Percentiles rank a stretch among this genome's conserved stretches.
Evolutionary conservation across 2,113 vertebrate species (phyloP).

Genomic region (Actenoides lindsayi): DNA sequence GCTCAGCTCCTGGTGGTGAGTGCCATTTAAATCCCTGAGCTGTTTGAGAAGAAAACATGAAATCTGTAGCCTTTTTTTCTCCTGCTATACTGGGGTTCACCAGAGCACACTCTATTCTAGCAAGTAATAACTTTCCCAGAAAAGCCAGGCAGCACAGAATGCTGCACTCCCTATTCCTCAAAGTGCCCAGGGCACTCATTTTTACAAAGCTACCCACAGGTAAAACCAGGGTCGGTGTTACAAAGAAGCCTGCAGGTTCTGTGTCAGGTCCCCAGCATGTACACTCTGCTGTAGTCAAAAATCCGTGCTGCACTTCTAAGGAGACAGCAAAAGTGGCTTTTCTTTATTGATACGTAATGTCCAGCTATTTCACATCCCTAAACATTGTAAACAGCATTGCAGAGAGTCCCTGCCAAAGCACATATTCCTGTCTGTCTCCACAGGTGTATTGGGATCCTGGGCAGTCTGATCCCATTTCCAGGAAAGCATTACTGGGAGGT

Average conservation of each 20-base stretch:
- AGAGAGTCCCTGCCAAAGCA: neutral
- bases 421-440: neutral
- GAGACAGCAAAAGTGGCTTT: neutral
- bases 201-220: neutral
- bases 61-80: neutral
- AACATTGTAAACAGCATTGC: neutral
- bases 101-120: neutral
- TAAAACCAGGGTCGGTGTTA: neutral
- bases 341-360: neutral
- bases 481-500: slow-evolving; percentile 93
- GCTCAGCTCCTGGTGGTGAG: neutral
- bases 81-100: neutral
- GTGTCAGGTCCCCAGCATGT: neutral
- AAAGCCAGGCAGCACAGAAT: neutral
- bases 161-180: neutral
- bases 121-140: neutral
- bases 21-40: neutral
- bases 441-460: slow-evolving; percentile 91
- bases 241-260: neutral
- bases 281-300: neutral
- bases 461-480: slow-evolving; percentile 85
- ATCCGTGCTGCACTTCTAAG: neutral
- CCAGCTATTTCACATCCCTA: neutral
- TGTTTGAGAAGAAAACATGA: neutral
- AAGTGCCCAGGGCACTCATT: neutral